Evolutionary conservation across 2,888 invertebrate genomes (phyloP).

Genomic region (Pyrrhia umbra): DNA sequence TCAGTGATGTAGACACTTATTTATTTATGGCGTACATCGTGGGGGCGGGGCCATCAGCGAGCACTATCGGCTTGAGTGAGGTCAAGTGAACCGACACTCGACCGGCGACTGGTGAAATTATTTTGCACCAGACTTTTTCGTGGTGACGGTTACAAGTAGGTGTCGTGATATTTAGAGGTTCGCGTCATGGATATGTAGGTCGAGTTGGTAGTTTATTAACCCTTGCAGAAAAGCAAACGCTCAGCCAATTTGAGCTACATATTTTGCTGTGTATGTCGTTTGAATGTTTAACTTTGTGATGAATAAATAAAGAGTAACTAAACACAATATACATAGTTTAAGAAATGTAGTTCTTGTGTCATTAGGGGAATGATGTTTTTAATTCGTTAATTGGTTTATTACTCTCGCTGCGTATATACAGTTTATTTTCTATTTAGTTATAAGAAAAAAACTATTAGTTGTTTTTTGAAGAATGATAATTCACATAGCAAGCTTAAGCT

Average conservation of each 20-base stretch:
- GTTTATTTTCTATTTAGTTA: too few species aligned
- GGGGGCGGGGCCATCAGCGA: constrained; percentile 65
- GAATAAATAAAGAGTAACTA: constrained; percentile 13
- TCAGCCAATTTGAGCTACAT: neutral
- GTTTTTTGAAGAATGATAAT: too few species aligned
- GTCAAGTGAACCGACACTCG: constrained; percentile 69
- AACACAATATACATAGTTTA: neutral
- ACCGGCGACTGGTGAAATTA: constrained; percentile 65
- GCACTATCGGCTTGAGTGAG: constrained; percentile 71
- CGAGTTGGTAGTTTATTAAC: constrained; percentile 11
- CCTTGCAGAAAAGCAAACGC: constrained; percentile 3
- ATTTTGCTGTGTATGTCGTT: constrained; percentile 7
- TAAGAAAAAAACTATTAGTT: too few species aligned
- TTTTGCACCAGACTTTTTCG: constrained; percentile 67
- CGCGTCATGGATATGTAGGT: constrained; percentile 22
- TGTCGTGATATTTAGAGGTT: constrained; percentile 46
- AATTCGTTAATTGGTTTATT: too few species aligned
- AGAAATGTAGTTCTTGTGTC: neutral
- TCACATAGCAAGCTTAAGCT: too few species aligned
- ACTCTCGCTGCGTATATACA: too few species aligned
- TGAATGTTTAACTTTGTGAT: constrained; percentile 21
- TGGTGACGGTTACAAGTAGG: constrained; percentile 31
- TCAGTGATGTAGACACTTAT: constrained; percentile 70
- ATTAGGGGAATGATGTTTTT: too few species aligned
- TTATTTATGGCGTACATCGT: constrained; percentile 72